Base-by-base conservation (phyloP, 2,113 vertebrate species). In the Caracal caracal region DNA sequence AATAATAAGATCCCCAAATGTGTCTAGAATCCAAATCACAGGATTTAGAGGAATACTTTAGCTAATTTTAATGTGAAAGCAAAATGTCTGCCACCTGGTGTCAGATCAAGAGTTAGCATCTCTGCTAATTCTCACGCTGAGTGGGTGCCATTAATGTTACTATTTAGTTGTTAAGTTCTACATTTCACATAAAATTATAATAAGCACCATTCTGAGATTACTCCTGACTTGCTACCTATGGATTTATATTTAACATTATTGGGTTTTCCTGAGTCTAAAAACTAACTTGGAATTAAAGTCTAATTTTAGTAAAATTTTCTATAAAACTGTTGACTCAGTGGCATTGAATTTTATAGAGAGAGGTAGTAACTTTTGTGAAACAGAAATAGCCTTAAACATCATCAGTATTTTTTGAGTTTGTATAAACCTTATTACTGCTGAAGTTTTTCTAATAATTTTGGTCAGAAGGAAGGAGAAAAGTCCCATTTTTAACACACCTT, bases 81-180 rank as follows among this genome's bases (percentile, higher is more conserved):
- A 96, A 96, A 96, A 56, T 51, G 90, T 97, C 96, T 98, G 97
- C 98, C 98, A 96, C 83, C 98, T 98, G 93, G 98, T 98, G 97
- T 95, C 96, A 88, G 71, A 71, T 26, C 70, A 78, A 93, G 73
- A 96, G 79, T 75, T 96, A 93, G 28, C 91, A 85, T 92, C 97
- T 94, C 76, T 59, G 63, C 70, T 95, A 47, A 89, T 97, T 89
- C 49, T 76, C 61, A 12, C n/a, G 68, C 5, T 49, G 49, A 28
- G n/a, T 43, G 63, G 80, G 86, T 94, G 0, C 5, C 10, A 19
- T 9, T 96, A 40, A 13, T 3, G 19, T 22, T 71, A 73, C 12
- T 9, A 16, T 75, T 92, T 81, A 15, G 28, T 53, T 84, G 76
- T 90, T 66, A 63, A 88, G 49, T 87, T 92, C 63, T 1, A 43